Conservation (phyloP, 1,140 invertebrate genomes). For the Cataglyphis hispanica region DNA sequence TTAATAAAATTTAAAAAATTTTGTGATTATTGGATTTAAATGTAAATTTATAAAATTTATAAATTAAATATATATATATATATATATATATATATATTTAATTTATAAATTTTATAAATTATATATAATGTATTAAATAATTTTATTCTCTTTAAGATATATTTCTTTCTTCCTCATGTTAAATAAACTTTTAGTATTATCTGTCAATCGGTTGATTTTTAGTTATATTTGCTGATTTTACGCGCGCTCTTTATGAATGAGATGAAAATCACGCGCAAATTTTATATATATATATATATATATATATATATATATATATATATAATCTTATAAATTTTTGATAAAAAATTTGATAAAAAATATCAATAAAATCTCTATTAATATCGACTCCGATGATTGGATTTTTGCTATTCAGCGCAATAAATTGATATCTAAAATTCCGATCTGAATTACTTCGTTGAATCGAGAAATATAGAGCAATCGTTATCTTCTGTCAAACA, state of each 20-base stretch:
- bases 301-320: too few species aligned
- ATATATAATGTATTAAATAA: constrained; percentile 5
- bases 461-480: constrained; percentile 26
- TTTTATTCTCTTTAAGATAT: neutral
- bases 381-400: neutral
- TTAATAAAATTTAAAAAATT: too few species aligned
- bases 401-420: neutral
- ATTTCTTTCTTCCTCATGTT: neutral
- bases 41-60: too few species aligned
- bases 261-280: constrained; percentile 3
- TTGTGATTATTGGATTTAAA: too few species aligned
- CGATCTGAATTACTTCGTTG: constrained; percentile 6
- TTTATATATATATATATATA: too few species aligned
- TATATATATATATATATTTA: too few species aligned
- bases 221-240: neutral
- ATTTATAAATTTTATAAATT: too few species aligned
- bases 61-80: too few species aligned
- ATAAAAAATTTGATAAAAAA: too few species aligned
- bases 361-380: constrained; percentile 10
- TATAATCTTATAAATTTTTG: neutral
- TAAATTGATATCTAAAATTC: constrained; percentile 35
- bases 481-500: constrained; percentile 40
- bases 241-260: neutral
- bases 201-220: neutral
- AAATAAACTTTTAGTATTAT: neutral